Evolutionary conservation across 2,113 vertebrate species (phyloP).

Genomic region (Cyprinus carpio): DNA sequence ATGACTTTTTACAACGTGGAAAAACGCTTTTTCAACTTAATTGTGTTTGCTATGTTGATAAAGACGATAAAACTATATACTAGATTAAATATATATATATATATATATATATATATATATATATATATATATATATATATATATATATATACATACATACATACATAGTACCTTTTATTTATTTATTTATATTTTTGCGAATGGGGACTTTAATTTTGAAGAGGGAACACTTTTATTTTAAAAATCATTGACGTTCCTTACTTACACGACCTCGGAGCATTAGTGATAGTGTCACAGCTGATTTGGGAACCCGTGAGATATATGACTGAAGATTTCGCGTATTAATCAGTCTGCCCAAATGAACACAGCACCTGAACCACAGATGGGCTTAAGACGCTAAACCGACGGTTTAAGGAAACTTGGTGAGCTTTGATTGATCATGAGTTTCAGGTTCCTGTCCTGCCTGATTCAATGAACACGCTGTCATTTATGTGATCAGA

Average conservation of each 20-base stretch:
- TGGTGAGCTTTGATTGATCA: background rate
- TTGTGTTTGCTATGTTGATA: background rate
- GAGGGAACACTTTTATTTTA: background rate
- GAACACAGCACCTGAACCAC: background rate
- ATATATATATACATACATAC: too few species aligned
- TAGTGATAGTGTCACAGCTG: background rate
- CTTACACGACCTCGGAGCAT: background rate
- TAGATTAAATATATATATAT: too few species aligned
- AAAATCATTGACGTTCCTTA: background rate
- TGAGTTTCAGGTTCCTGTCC: background rate
- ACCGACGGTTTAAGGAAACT: background rate
- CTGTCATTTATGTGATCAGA: background rate
- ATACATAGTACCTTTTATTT: too few species aligned
- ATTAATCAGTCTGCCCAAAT: background rate
- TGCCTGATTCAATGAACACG: background rate
- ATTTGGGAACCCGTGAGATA: background rate
- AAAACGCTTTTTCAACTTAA: background rate
- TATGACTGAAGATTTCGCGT: background rate
- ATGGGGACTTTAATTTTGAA: slow-evolving; percentile 26
- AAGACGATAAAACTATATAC: background rate
- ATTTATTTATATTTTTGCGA: background rate
- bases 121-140: too few species aligned
- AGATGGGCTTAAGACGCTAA: background rate
- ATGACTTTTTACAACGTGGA: background rate
- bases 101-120: too few species aligned